Evolutionary conservation across 2,113 vertebrate species (phyloP).

Genomic region (Poecilia latipinna): DNA sequence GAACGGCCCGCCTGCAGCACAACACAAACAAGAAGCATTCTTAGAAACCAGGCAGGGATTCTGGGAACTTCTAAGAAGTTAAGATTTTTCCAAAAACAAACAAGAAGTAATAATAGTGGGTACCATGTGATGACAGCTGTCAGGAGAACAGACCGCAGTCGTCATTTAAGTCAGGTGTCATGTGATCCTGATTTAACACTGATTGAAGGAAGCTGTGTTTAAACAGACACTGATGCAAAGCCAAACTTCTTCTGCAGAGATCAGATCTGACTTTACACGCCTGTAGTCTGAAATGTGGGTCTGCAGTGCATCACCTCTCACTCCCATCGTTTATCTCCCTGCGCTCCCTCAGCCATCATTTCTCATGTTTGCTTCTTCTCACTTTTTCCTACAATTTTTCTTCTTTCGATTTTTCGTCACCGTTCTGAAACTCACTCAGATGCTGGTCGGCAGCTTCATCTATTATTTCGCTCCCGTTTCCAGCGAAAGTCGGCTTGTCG

Average conservation of each 20-base stretch:
- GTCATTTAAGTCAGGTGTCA: not conserved
- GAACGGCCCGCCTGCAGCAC: slow-evolving; percentile 67
- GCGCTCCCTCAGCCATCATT: slow-evolving; percentile 39
- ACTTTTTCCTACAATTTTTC: slow-evolving; percentile 15
- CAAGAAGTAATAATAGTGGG: not conserved
- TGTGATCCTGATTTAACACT: not conserved
- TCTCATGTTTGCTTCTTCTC: slow-evolving; percentile 20
- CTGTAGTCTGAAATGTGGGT: not conserved
- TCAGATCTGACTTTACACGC: not conserved
- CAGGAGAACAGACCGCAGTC: not conserved
- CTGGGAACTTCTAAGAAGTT: not conserved
- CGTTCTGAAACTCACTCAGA: not conserved
- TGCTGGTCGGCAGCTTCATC: not conserved
- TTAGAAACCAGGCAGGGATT: not conserved
- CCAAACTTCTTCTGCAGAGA: not conserved
- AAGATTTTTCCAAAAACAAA: not conserved
- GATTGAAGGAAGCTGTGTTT: not conserved
- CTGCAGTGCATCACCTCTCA: slow-evolving; percentile 22
- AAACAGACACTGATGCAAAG: not conserved
- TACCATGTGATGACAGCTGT: not conserved
- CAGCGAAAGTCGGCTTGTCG: slow-evolving; percentile 23
- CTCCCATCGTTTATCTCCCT: slow-evolving; percentile 52
- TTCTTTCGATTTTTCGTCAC: slow-evolving; percentile 2
- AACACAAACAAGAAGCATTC: not conserved
- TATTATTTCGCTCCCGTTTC: slow-evolving; percentile 20